Conservation (phyloP, 1,140 invertebrate species). For the Tetramorium alpestre region DNA sequence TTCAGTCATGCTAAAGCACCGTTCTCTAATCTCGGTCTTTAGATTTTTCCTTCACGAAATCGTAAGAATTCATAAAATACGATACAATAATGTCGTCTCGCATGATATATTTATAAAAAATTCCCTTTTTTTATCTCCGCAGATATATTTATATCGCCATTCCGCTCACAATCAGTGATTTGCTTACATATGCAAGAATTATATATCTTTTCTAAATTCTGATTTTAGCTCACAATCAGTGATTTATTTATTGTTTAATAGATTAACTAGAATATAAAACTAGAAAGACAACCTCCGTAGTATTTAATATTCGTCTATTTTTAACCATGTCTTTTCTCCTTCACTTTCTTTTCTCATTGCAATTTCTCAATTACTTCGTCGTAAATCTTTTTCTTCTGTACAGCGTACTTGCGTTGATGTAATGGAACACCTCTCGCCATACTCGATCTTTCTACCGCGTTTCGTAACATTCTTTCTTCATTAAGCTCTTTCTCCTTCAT, state of each 20-base stretch:
- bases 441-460: not conserved
- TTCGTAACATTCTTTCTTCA: slow-evolving; percentile 18
- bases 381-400: not conserved
- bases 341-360: not conserved
- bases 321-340: not conserved
- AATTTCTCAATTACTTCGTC: slow-evolving; percentile 1
- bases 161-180: not conserved
- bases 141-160: not conserved
- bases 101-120: not conserved
- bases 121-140: not conserved
- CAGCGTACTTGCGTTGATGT: not conserved
- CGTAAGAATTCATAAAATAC: not conserved
- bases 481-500: slow-evolving; percentile 11
- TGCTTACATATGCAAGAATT: not conserved
- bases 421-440: not conserved
- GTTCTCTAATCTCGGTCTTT: slow-evolving; percentile 17
- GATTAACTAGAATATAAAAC: not conserved
- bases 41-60: not conserved
- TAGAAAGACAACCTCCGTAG: not conserved
- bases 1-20: not conserved
- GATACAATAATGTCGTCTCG: not conserved
- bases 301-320: slow-evolving; percentile 14
- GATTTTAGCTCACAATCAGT: not conserved
- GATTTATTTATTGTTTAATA: slow-evolving; percentile 5
- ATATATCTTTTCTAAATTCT: not conserved